Percentiles rank a stretch among this genome's conserved stretches.
Evolutionary conservation across 2,113 vertebrate species (phyloP).

Genomic region (Piliocolobus tephrosceles): DNA sequence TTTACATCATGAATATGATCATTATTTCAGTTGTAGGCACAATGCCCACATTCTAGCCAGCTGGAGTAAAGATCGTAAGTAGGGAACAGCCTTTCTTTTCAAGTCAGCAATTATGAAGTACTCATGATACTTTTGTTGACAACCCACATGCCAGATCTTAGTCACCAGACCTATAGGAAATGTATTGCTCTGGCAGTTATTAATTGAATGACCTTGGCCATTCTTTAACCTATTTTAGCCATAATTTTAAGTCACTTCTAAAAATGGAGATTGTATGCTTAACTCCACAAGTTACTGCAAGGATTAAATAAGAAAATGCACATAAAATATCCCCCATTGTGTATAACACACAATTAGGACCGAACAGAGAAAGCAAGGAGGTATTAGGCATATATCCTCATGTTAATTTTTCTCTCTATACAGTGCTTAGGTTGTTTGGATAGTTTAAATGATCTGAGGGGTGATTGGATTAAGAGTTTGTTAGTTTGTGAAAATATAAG

Average conservation of each 20-base stretch:
- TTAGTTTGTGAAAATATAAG: not conserved
- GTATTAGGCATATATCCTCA: not conserved
- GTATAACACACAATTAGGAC: not conserved
- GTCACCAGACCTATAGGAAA: not conserved
- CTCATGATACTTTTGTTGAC: not conserved
- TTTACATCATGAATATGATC: not conserved
- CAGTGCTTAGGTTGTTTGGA: not conserved
- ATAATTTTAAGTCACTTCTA: not conserved
- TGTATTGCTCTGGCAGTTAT: not conserved
- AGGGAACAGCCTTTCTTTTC: not conserved
- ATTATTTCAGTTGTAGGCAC: not conserved
- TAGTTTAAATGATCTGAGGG: not conserved
- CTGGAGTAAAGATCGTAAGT: not conserved
- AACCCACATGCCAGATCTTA: not conserved
- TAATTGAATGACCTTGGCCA: not conserved
- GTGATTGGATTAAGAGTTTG: not conserved
- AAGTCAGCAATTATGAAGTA: not conserved
- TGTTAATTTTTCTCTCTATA: not conserved
- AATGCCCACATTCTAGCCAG: not conserved
- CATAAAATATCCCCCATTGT: not conserved
- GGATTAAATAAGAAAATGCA: not conserved
- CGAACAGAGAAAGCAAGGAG: not conserved
- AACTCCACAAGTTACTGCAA: not conserved
- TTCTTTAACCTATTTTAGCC: not conserved
- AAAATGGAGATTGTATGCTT: not conserved